phyloP scores from a whole-genome alignment of 1,140 invertebrate species.

The Idris sp. region DNA sequence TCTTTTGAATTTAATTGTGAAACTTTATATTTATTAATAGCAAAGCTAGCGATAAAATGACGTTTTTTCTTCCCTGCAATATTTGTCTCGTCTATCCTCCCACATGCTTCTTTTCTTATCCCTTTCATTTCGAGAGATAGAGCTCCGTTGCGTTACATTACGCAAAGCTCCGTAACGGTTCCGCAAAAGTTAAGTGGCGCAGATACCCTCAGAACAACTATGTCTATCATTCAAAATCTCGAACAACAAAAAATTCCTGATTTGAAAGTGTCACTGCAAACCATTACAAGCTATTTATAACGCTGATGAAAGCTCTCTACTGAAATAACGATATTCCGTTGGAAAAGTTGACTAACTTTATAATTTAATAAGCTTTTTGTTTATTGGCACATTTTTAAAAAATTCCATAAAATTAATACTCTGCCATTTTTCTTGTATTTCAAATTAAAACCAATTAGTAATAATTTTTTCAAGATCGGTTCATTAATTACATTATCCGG shows the following conservation, averaged over 20 bases:
- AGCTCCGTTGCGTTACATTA: constrained; percentile 46
- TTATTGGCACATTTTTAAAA: too few relatives aligned
- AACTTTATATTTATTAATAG: constrained; percentile 62
- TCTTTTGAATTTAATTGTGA: too few relatives aligned
- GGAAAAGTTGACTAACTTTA: too few relatives aligned
- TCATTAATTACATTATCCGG: too few relatives aligned
- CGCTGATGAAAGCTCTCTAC: too few relatives aligned
- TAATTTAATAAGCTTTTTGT: too few relatives aligned
- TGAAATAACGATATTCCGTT: neutral
- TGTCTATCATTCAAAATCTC: constrained; percentile 26
- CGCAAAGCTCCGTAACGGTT: constrained; percentile 43
- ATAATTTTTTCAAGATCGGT: too few relatives aligned
- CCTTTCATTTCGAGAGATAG: constrained; percentile 27
- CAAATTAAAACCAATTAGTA: too few relatives aligned
- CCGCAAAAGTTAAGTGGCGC: constrained; percentile 29
- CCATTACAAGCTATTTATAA: constrained; percentile 8
- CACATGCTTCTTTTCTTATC: constrained; percentile 17
- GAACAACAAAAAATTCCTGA: constrained; percentile 23
- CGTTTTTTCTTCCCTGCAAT: constrained; percentile 25
- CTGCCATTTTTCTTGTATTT: too few relatives aligned
- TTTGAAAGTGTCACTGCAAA: neutral
- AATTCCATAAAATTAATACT: too few relatives aligned
- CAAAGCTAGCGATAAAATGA: constrained; percentile 52
- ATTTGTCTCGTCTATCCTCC: constrained; percentile 34
- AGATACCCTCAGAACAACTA: constrained; percentile 14